Evolutionary conservation across 2,113 vertebrate species (phyloP), one percentile per base, ranked within the genome.

Genomic region (Platycercus adscitus): DNA sequence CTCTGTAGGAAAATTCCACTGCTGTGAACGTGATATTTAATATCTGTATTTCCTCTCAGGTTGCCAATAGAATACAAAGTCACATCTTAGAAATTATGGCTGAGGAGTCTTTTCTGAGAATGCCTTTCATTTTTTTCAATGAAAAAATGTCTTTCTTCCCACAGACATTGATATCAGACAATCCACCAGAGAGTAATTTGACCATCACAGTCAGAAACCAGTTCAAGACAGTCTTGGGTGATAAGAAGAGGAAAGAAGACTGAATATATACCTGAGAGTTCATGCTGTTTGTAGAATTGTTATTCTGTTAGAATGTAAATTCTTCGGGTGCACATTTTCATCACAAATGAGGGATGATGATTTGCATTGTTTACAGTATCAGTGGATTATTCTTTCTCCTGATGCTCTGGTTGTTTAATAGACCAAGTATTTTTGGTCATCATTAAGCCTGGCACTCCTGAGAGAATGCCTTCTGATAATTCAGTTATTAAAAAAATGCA

Each of bases 151-250:
- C 78, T 73, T 69, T 92, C 65, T 81, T 89, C 47, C 70, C 64
- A 49, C 58, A 12, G 0, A 49, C 64, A 79, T 66, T 83, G 76
- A 93, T 79, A 96, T 60, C 77, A 95, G 69, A 49, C 47, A 95
- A 96, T 73, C 86, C 88, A 92, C 56, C 53, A 83, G 81, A 96
- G 97, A 96, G 41, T 89, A 93, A 94, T 91, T 91, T 92, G 73
- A 77, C 86, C 66, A 64, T 44, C 21, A 16, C 35, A 91, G n/a
- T 33, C 33, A 80, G 43, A 96, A 97, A 95, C 17, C 17, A 41
- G 49, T 26, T 91, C 46, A 56, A 29, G 14, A 76, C 17, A 94
- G 33, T 83, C 24, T 50, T 47, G 17, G 9, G 14, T 68, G 23
- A 17, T 55, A 88, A 46, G 20, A 76, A 55, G 13, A 76, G 25